Conservation (phyloP, 1,140 invertebrate genomes). For the Homarus americanus region DNA sequence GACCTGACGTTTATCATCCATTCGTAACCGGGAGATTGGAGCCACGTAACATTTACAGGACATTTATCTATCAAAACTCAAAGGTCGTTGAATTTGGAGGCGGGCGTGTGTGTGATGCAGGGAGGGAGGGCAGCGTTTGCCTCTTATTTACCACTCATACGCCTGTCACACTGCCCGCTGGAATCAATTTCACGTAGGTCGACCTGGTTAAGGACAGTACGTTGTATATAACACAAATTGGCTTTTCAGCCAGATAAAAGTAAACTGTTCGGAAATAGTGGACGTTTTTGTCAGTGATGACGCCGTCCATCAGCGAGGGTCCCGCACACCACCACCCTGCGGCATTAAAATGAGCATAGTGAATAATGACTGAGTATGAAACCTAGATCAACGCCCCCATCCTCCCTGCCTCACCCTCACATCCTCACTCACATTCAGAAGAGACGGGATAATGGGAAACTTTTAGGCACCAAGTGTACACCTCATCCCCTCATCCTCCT, state of each 20-base stretch:
- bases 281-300: neutral
- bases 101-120: neutral
- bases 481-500: conserved; percentile 2
- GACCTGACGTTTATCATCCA: too few relatives aligned
- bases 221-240: conserved; percentile 1
- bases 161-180: neutral
- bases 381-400: neutral
- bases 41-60: neutral
- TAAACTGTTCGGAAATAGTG: neutral
- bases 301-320: neutral
- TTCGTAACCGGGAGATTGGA: too few relatives aligned
- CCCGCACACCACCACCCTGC: neutral
- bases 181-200: neutral
- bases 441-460: conserved; percentile 15
- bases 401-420: too few relatives aligned
- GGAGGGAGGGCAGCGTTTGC: too few relatives aligned
- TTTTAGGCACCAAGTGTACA: conserved; percentile 29
- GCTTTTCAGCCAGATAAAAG: neutral
- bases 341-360: neutral
- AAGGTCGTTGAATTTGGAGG: too few relatives aligned
- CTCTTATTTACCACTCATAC: too few relatives aligned
- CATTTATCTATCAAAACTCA: too few relatives aligned
- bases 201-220: neutral
- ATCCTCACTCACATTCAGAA: neutral
- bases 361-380: neutral